These are phyloP conservation scores for Ardeotis arabs DNA, from an alignment of 2,113 vertebrate species.

Conservation along the genomic window DNA sequence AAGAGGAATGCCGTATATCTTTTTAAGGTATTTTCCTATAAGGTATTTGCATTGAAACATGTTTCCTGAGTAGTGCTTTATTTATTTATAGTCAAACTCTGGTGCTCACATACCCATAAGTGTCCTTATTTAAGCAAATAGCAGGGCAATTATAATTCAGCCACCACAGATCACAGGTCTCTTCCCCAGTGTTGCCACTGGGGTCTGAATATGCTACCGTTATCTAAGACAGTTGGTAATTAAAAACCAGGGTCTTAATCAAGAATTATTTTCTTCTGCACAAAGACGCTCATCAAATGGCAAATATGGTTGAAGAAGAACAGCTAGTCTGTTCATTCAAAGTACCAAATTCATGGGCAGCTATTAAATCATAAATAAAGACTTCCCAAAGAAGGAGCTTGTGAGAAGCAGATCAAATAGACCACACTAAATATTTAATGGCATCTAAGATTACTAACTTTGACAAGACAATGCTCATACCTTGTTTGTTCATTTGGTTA, in stretches of 20 bases:
- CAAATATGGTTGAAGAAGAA: not conserved
- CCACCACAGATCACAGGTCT: not conserved
- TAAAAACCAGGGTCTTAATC: not conserved
- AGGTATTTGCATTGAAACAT: not conserved
- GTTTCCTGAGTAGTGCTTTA: not conserved
- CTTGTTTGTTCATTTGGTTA: constrained; percentile 17
- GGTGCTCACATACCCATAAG: not conserved
- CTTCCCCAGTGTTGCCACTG: not conserved
- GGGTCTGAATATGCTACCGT: not conserved
- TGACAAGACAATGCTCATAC: constrained; percentile 42
- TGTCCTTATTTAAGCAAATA: not conserved
- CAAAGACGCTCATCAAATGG: not conserved
- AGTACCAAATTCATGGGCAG: not conserved
- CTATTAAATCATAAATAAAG: constrained; percentile 50
- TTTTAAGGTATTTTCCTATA: not conserved
- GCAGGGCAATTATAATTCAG: not conserved
- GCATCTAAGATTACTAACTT: constrained; percentile 74
- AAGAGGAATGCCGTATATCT: not conserved
- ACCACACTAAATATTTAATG: constrained; percentile 73
- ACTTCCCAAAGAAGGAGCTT: not conserved
- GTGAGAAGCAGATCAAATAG: constrained; percentile 71
- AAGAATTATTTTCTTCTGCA: not conserved
- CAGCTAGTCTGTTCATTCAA: not conserved
- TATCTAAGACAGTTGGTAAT: not conserved
- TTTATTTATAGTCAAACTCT: not conserved